Base-by-base conservation (phyloP, 2,113 vertebrate species). In the Bostrychus sinensis region DNA sequence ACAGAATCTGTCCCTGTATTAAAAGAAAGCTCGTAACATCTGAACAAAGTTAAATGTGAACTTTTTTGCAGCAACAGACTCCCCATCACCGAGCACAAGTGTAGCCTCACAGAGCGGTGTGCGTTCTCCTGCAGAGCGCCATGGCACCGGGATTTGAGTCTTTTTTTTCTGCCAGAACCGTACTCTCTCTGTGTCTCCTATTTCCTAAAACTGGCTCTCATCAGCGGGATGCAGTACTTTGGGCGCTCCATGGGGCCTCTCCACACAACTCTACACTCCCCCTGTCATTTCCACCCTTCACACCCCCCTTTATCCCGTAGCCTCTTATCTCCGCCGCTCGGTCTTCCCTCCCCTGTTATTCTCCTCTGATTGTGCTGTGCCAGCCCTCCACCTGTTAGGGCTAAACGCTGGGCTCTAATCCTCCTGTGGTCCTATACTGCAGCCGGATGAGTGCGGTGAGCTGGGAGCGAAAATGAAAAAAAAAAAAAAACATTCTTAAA, bases 361-460 rank as follows among this genome's bases (percentile, higher is more conserved):
- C 43, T 57, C 25, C 73, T 72, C 60, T 72, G 64, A 77, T 80
- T 74, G 67, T 70, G 68, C 66, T 45, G 68, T 63, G 66, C 50
- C 72, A 62, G 66, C 51, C 41, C 20, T 78, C 63, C 56, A 77
- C 53, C 67, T 73, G 76, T 62, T 60, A 14, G 37, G 66, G n/a
- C 75, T 79, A 74, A 84, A 82, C 28, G 77, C 66, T 59, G 66
- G 7, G 77, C 76, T 65, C 70, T 72, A 75, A 82, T 80, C 78
- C 53, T 72, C 71, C 42, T 1, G 14, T 38, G 48, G 74, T 74
- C 74, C 77, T 70, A 67, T 54, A 74, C 53, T 59, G 56, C 56
- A 64, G 42, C 10, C 22, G n/a, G 70, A 69, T 67, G 38, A 67
- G 59, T 7, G n/a, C n/a, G 39, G 43, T 4, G 11, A 9, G 11